phyloP scores from a whole-genome alignment of 2,113 vertebrate species.

The Aptenodytes patagonicus region DNA sequence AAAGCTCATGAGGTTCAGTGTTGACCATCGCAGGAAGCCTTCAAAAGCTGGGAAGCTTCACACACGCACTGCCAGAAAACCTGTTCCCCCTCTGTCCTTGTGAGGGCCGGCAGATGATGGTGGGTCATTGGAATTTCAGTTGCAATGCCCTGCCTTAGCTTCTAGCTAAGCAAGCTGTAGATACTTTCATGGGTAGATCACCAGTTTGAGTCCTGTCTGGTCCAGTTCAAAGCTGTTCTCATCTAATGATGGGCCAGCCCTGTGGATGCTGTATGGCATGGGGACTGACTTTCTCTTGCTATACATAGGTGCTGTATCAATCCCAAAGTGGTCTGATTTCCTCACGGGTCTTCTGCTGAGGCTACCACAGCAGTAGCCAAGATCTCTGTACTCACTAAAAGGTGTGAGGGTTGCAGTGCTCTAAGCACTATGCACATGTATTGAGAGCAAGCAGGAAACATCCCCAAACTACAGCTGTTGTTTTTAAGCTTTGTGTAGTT shows the following conservation, averaged over 20 bases:
- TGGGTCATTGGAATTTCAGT: neutral
- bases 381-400: neutral
- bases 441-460: neutral
- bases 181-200: neutral
- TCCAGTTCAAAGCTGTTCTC: neutral
- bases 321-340: neutral
- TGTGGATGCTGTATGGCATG: neutral
- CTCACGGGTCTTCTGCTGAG: neutral
- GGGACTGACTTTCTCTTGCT: neutral
- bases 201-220: neutral
- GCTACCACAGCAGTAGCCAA: neutral
- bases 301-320: fast-evolving
- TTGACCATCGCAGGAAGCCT: neutral
- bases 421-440: fast-evolving
- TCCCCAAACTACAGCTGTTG: neutral
- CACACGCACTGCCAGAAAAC: neutral
- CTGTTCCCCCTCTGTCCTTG: neutral
- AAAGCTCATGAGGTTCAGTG: fast-evolving
- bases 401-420: neutral
- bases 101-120: neutral
- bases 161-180: neutral
- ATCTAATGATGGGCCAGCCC: neutral
- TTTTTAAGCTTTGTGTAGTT: neutral
- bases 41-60: neutral
- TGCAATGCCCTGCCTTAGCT: neutral